Percentiles rank a stretch among this genome's conserved stretches.
These are phyloP conservation scores for Meloidogyne hapla DNA, from an alignment of 1,140 invertebrate genomes.

Conservation along the genomic window DNA sequence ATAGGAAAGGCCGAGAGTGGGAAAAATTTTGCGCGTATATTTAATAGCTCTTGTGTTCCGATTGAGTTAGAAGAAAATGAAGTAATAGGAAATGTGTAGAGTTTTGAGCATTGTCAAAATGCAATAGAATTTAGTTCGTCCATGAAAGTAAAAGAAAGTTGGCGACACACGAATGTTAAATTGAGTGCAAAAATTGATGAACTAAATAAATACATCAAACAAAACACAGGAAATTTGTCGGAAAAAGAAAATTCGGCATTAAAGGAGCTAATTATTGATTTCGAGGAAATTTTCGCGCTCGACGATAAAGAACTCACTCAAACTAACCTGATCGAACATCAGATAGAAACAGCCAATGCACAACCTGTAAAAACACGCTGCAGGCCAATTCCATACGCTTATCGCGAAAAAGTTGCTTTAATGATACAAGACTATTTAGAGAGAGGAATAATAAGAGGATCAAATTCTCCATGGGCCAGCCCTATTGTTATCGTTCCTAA, in stretches of 20 bases:
- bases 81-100: neutral
- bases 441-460: neutral
- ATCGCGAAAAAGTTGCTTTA: slow-evolving; percentile 3
- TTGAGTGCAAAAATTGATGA: neutral
- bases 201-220: neutral
- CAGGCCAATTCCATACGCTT: neutral
- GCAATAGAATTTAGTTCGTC: neutral
- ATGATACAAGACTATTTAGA: slow-evolving; percentile 17
- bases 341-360: neutral
- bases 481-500: slow-evolving; percentile 68
- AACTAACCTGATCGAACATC: neutral
- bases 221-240: neutral
- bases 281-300: neutral
- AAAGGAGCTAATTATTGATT: neutral
- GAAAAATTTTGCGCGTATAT: neutral
- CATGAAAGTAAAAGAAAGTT: neutral
- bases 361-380: neutral
- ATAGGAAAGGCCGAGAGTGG: neutral
- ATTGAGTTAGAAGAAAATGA: neutral
- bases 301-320: neutral
- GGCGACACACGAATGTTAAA: neutral
- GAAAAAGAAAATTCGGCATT: neutral
- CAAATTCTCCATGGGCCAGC: slow-evolving; percentile 64
- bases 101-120: neutral
- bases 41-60: neutral